phyloP scores from a whole-genome alignment of 2,113 vertebrate genomes.

The Podocnemis expansa region DNA sequence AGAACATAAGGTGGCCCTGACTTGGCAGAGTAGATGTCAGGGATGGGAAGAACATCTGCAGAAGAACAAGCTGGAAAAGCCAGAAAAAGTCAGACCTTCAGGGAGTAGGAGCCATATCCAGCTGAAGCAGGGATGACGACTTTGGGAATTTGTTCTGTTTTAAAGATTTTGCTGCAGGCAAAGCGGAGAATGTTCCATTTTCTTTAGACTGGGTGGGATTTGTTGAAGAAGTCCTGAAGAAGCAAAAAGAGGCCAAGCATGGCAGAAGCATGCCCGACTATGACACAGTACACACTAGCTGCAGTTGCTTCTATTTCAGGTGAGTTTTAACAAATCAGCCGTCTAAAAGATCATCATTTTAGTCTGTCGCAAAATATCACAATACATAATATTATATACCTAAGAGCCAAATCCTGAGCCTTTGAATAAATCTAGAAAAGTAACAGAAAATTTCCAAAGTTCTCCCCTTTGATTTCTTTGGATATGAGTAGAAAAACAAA shows the following conservation, averaged over 20 bases:
- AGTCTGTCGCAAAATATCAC: neutral
- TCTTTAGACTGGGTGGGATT: neutral
- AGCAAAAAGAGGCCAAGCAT: neutral
- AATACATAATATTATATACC: neutral
- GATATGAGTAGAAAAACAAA: neutral
- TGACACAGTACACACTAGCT: neutral
- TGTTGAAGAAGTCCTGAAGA: neutral
- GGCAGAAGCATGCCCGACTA: neutral
- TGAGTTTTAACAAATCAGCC: neutral
- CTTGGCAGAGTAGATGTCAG: neutral
- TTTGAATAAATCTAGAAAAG: neutral
- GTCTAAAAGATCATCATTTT: neutral
- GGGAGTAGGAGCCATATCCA: neutral
- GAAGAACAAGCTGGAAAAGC: neutral
- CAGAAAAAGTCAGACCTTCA: neutral
- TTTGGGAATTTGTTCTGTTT: neutral
- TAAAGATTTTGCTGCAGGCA: neutral
- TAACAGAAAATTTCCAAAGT: neutral
- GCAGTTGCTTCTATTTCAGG: neutral
- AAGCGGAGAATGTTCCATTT: neutral
- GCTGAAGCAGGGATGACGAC: neutral
- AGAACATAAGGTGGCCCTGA: neutral
- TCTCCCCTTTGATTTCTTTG: neutral
- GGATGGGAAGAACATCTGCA: neutral
- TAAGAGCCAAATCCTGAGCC: neutral